Percentiles rank a stretch among this genome's conserved stretches.
phyloP scores from a whole-genome alignment of 1,140 invertebrate genomes.

The Meloidogyne hapla region DNA sequence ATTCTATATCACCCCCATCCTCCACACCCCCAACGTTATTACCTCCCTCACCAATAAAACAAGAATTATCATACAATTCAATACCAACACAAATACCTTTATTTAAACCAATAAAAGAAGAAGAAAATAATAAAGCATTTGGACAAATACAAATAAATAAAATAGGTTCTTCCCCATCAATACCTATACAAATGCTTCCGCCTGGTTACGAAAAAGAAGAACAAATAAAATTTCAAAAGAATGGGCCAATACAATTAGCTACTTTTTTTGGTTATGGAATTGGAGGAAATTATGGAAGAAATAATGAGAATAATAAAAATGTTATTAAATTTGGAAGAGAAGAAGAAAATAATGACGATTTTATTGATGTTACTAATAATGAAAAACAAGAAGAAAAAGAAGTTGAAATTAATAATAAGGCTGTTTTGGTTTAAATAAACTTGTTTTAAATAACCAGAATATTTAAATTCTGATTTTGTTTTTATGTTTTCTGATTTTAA shows the following conservation, averaged over 20 bases:
- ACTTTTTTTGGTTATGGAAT: constrained; percentile 2
- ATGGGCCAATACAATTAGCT: not conserved
- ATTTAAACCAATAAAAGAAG: not conserved
- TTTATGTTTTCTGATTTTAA: too few relatives aligned
- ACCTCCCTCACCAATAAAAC: too few relatives aligned
- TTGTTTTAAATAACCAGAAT: too few relatives aligned
- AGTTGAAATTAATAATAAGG: not conserved
- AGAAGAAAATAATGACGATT: not conserved
- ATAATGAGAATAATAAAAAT: not conserved
- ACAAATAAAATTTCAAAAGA: not conserved
- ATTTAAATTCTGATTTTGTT: too few relatives aligned
- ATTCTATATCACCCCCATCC: too few relatives aligned
- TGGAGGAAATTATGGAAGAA: not conserved
- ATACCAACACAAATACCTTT: not conserved
- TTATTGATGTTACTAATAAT: constrained; percentile 3
- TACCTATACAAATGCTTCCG: constrained; percentile 2
- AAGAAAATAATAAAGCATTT: not conserved
- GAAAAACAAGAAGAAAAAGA: not conserved
- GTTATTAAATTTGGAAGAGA: not conserved
- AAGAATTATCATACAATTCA: too few relatives aligned
- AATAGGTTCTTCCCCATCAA: not conserved
- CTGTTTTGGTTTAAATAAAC: not conserved
- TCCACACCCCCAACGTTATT: too few relatives aligned
- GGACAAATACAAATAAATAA: not conserved
- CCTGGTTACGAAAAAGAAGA: not conserved